Conservation (phyloP, 2,888 invertebrate species). For the Dryobotodes eremita region DNA sequence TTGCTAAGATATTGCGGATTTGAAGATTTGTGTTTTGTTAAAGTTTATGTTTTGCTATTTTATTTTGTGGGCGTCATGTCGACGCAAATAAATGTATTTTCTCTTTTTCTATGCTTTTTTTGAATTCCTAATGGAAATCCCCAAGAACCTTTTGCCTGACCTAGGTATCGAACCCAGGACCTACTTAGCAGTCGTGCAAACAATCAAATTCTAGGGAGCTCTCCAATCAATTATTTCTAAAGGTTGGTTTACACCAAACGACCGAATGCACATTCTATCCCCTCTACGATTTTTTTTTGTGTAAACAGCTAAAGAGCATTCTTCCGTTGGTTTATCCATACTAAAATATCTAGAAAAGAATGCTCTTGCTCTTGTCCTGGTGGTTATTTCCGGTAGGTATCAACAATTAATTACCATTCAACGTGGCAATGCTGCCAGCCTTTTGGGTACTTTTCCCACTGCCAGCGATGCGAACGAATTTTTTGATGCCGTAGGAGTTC, state of each 20-base stretch:
- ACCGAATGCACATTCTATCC: neutral
- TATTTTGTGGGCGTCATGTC: constrained; percentile 12
- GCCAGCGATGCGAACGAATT: neutral
- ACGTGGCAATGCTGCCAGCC: neutral
- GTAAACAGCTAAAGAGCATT: neutral
- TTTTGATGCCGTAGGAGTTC: neutral
- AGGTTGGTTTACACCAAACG: neutral
- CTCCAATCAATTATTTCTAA: neutral
- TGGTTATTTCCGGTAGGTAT: neutral
- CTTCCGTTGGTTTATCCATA: too few species aligned
- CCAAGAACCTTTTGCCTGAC: neutral
- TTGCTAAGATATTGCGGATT: neutral
- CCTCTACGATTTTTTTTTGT: neutral
- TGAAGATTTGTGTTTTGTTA: neutral
- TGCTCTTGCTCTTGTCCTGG: neutral
- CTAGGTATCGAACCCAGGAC: too few species aligned
- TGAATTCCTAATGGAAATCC: constrained; percentile 1
- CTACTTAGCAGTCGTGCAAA: neutral
- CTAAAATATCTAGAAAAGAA: neutral
- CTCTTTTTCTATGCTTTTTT: constrained; percentile 3
- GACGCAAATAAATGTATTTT: constrained; percentile 24
- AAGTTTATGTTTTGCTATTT: constrained; percentile 5
- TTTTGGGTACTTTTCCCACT: neutral
- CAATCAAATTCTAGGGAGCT: too few species aligned
- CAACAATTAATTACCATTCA: neutral